These are phyloP conservation scores for Pandemis heparana DNA, from an alignment of 2,888 invertebrate genomes.

Conservation along the genomic window DNA sequence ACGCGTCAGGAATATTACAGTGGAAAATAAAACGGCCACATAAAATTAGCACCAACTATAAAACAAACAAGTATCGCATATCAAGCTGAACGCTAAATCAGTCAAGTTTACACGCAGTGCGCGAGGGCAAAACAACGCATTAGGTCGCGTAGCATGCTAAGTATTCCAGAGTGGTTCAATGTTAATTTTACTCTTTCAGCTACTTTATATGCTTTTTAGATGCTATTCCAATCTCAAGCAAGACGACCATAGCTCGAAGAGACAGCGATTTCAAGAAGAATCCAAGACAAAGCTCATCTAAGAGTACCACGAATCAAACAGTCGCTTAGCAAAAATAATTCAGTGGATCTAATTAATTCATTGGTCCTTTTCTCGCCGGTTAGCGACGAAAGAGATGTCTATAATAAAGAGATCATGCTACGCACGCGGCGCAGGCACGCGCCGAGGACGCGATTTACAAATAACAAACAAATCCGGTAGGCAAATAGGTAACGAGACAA, in stretches of 20 bases:
- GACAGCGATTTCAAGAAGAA: not conserved
- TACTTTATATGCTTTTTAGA: not conserved
- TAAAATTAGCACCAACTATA: constrained; percentile 33
- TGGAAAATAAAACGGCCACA: constrained; percentile 14
- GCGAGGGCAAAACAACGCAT: constrained; percentile 33
- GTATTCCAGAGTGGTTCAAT: not conserved
- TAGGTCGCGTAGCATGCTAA: constrained; percentile 13
- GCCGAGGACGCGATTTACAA: constrained; percentile 38
- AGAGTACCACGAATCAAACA: not conserved
- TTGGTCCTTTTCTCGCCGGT: not conserved
- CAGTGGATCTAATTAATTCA: not conserved
- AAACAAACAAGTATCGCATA: constrained; percentile 35
- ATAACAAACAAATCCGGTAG: constrained; percentile 39
- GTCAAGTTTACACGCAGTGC: constrained; percentile 38
- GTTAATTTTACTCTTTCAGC: not conserved
- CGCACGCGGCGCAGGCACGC: constrained; percentile 17
- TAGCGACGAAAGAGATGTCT: not conserved
- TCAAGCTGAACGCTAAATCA: constrained; percentile 41
- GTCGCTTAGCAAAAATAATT: not conserved
- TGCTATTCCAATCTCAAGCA: not conserved
- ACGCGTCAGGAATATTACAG: constrained; percentile 24
- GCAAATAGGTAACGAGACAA: constrained; percentile 35
- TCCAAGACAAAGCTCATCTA: not conserved
- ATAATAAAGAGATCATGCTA: constrained; percentile 11
- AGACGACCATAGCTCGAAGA: not conserved